Evolutionary conservation across 1,140 invertebrate species (phyloP).

Genomic region (Matsumurasca onukii): DNA sequence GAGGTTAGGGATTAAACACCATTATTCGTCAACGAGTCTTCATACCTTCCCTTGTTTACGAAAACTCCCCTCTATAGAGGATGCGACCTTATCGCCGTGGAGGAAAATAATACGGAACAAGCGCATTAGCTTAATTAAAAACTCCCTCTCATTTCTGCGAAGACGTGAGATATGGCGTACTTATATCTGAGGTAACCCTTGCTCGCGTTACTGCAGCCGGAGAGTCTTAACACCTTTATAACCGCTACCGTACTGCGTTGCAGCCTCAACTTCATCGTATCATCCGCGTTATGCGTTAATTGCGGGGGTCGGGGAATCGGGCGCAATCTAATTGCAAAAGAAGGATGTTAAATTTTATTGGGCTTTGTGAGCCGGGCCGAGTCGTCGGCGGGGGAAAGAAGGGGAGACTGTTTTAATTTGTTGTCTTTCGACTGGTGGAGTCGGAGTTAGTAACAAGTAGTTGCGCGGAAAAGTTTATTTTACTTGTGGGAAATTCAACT

Average conservation of each 20-base stretch:
- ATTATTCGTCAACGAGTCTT: no score
- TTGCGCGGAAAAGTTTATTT: constrained; percentile 16
- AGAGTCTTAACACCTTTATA: neutral
- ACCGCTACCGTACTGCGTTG: neutral
- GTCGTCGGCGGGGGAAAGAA: neutral
- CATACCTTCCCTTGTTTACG: neutral
- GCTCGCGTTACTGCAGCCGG: neutral
- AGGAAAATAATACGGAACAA: neutral
- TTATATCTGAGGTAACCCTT: neutral
- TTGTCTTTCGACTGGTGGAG: constrained; percentile 10
- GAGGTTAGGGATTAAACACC: no score
- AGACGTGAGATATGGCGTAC: neutral
- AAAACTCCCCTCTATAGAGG: neutral
- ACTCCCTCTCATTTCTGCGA: neutral
- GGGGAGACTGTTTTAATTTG: constrained; percentile 7
- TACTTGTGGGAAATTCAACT: constrained; percentile 18
- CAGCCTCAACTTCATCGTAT: neutral
- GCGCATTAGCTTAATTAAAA: neutral
- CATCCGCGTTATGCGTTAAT: constrained; percentile 4
- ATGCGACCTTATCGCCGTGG: neutral
- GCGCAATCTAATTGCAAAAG: constrained; percentile 11
- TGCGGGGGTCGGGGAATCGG: neutral
- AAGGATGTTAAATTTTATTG: constrained; percentile 13
- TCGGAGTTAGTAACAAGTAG: constrained; percentile 11
- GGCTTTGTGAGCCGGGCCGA: neutral